Evolutionary conservation across 30 jellyfish, hydroid and myxozoan species (phyloP).

Genomic region (Turritopsis rubra): DNA sequence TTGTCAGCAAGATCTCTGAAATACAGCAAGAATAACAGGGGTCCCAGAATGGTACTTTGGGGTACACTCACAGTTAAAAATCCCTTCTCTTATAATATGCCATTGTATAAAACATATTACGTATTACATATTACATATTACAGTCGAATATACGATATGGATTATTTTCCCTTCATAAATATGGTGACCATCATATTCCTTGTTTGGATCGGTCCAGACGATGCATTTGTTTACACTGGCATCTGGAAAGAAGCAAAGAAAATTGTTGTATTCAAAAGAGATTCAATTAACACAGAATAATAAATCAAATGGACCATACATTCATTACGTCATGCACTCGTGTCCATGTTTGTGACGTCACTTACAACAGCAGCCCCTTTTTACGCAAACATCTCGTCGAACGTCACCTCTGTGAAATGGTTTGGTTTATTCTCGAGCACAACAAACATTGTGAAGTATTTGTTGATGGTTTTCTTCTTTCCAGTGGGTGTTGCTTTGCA

Average conservation of each 20-base stretch:
- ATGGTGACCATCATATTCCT: slow-evolving; percentile 54
- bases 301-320: slow-evolving; percentile 51
- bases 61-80: neutral
- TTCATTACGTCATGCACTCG: slow-evolving; percentile 60
- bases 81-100: too few species aligned
- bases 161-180: slow-evolving; percentile 73
- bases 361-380: slow-evolving; percentile 87
- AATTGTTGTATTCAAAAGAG: neutral
- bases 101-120: too few species aligned
- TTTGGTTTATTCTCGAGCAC: slow-evolving; percentile 75
- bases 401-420: slow-evolving; percentile 62
- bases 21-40: neutral
- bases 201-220: slow-evolving; percentile 87
- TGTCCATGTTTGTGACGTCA: slow-evolving; percentile 84
- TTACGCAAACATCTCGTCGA: slow-evolving; percentile 57
- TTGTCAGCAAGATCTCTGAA: neutral
- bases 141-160: slow-evolving; percentile 42
- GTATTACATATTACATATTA: too few species aligned
- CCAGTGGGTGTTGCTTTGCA: slow-evolving; percentile 63
- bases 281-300: slow-evolving; percentile 10
- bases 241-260: slow-evolving; percentile 73
- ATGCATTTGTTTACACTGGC: slow-evolving; percentile 50
- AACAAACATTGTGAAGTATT: slow-evolving; percentile 56
- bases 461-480: slow-evolving; percentile 64
- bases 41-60: neutral